These are phyloP conservation scores for Melolontha melolontha DNA, from an alignment of 2,888 invertebrate genomes.

Conservation along the genomic window DNA sequence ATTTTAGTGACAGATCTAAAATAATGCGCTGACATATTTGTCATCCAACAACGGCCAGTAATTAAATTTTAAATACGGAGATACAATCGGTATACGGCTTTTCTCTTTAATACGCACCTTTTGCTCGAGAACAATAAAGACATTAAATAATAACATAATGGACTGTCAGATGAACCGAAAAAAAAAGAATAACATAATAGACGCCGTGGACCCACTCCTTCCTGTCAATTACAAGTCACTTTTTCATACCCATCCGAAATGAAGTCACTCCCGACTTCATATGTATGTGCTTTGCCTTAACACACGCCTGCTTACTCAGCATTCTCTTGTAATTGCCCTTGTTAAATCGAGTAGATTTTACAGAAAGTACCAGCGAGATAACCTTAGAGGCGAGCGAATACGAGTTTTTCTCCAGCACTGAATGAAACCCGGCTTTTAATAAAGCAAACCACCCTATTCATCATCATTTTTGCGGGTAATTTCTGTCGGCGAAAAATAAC, in stretches of 20 bases:
- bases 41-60: not conserved
- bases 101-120: constrained; percentile 15
- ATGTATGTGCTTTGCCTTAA: constrained; percentile 40
- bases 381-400: constrained; percentile 22
- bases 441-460: constrained; percentile 43
- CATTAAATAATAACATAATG: constrained; percentile 50
- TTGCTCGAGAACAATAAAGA: constrained; percentile 46
- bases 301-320: constrained; percentile 45
- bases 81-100: not conserved
- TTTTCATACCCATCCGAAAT: constrained; percentile 38
- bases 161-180: constrained; percentile 47
- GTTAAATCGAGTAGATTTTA: constrained; percentile 45
- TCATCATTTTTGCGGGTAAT: constrained; percentile 44
- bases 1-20: not conserved
- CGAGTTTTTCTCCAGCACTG: constrained; percentile 20
- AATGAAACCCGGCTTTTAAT: constrained; percentile 42
- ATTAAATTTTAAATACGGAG: not conserved
- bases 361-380: constrained; percentile 31
- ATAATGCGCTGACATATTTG: not conserved
- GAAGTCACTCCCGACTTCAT: constrained; percentile 40
- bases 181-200: constrained; percentile 44
- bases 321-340: constrained; percentile 44
- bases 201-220: constrained; percentile 49
- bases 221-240: constrained; percentile 46
- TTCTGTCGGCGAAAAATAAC: constrained; percentile 40